Percentiles rank a stretch among this genome's conserved stretches.
phyloP scores from a whole-genome alignment of 2,113 vertebrate genomes.

The Pelodiscus sinensis region DNA sequence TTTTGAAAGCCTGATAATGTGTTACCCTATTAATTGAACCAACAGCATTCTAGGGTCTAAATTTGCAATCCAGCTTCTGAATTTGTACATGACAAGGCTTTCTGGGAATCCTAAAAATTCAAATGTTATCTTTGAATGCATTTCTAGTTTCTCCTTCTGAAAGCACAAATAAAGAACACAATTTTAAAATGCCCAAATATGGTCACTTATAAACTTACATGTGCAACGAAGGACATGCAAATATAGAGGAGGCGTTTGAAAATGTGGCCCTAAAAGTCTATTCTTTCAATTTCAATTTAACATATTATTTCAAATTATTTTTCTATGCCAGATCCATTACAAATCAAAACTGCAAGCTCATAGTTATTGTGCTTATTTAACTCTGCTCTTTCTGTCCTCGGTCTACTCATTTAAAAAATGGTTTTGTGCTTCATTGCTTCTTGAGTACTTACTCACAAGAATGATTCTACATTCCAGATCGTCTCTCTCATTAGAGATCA shows the following conservation, averaged over 20 bases:
- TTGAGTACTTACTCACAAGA: not conserved
- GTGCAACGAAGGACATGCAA: not conserved
- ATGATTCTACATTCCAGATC: not conserved
- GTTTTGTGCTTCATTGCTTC: not conserved
- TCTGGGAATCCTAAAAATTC: not conserved
- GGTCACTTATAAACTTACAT: not conserved
- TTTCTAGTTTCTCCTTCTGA: not conserved
- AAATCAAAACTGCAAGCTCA: not conserved
- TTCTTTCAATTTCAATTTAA: not conserved
- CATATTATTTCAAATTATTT: not conserved
- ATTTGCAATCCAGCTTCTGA: not conserved
- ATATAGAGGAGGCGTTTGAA: not conserved
- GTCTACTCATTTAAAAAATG: not conserved
- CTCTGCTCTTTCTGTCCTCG: not conserved
- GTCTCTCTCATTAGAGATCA: not conserved
- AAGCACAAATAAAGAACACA: not conserved
- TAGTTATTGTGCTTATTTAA: not conserved
- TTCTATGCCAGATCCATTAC: not conserved
- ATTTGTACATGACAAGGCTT: not conserved
- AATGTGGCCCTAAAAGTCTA: not conserved
- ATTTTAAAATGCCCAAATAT: not conserved
- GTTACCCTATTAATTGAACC: not conserved
- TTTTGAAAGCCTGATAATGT: not conserved
- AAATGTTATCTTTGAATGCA: not conserved
- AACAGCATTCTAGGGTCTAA: not conserved